Conservation (phyloP, 2,113 vertebrate species). For the Caretta caretta region DNA sequence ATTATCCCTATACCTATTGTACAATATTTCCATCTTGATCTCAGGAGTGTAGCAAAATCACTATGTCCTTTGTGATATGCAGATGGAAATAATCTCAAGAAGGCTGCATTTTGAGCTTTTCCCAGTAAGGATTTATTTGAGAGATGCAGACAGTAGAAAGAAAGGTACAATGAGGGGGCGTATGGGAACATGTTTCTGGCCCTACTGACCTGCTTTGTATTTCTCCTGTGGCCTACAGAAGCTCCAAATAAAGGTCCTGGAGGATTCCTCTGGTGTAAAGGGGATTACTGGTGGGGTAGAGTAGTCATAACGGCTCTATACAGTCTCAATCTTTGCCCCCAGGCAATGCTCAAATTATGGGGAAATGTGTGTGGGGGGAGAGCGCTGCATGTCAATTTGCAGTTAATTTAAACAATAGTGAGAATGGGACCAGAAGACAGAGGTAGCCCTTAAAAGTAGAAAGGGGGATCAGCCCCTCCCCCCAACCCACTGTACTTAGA, state of each 20-base stretch:
- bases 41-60: constrained; percentile 69
- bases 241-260: not conserved
- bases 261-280: constrained; percentile 23
- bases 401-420: not conserved
- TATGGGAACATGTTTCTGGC: constrained; percentile 25
- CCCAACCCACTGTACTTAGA: not conserved
- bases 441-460: not conserved
- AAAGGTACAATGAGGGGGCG: constrained; percentile 60
- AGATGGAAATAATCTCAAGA: constrained; percentile 74
- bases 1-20: constrained; percentile 43
- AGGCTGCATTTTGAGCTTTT: constrained; percentile 68
- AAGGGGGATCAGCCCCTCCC: not conserved
- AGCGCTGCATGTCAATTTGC: not conserved
- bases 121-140: constrained; percentile 48
- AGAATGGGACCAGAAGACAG: not conserved
- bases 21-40: constrained; percentile 68
- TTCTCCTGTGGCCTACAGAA: not conserved
- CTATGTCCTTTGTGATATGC: constrained; percentile 68
- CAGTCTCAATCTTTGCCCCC: not conserved
- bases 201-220: not conserved
- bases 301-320: not conserved
- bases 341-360: not conserved
- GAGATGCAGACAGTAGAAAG: constrained; percentile 63
- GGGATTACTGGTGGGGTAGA: not conserved
- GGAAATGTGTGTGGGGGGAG: not conserved